Conservation (phyloP, 1,140 invertebrate genomes). For the Drosophila suzukii region DNA sequence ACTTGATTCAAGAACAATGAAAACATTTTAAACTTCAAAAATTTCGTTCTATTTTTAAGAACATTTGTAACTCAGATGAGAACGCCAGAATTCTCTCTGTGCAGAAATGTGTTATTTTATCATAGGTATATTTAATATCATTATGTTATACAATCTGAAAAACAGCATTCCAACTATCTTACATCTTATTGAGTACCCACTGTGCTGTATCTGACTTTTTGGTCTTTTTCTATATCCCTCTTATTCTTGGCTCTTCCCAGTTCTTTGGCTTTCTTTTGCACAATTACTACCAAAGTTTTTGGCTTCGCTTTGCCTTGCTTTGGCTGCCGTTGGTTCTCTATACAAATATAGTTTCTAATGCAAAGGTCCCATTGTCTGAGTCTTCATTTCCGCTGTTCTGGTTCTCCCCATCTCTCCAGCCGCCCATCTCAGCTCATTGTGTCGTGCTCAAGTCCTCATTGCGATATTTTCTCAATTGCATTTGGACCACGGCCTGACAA, state of each 20-base stretch:
- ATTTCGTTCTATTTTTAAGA: too few species aligned
- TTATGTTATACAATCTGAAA: too few species aligned
- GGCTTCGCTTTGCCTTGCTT: conserved; percentile 2
- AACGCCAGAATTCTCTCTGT: too few species aligned
- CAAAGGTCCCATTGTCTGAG: conserved; percentile 46
- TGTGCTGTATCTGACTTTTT: conserved; percentile 23
- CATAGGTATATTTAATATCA: too few species aligned
- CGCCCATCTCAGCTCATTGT: conserved; percentile 24
- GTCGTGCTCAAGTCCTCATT: conserved; percentile 69
- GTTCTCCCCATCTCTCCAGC: neutral
- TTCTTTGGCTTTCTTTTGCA: conserved; percentile 34
- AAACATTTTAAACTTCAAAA: too few species aligned
- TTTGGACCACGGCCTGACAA: conserved; percentile 46
- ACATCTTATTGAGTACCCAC: neutral
- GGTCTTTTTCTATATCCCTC: conserved; percentile 12
- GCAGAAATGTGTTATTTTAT: neutral
- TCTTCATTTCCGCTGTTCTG: conserved; percentile 42
- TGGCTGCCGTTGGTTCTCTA: conserved; percentile 11
- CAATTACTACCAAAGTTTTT: conserved; percentile 6
- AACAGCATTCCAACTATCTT: too few species aligned
- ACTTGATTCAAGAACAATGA: too few species aligned
- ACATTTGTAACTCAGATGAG: too few species aligned
- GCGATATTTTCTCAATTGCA: conserved; percentile 63
- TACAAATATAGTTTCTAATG: conserved; percentile 43
- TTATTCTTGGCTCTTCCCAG: conserved; percentile 14